Base-by-base conservation (phyloP, 2,797 vertebrate genomes). In the Pipistrellus pygmaeus region DNA sequence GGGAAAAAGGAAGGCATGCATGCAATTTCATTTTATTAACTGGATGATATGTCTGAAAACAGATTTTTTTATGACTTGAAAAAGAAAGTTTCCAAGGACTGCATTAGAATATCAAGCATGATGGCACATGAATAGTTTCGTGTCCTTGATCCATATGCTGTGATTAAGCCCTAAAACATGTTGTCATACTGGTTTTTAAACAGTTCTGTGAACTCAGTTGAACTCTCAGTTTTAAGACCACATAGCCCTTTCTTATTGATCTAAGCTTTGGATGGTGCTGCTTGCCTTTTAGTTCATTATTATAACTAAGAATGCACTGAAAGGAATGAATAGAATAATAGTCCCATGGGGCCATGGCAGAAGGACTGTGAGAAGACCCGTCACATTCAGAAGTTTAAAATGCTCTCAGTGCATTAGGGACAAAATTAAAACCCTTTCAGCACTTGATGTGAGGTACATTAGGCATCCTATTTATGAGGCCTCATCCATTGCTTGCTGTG, bases 11-110 rank as follows among this genome's bases (percentile, higher is more conserved):
- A 96, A 94, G 48, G 85, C 77, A 48, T 88, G 85, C 82, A 71
- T 88, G 93, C 94, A 92, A 96, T 97, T 97, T 91, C 78, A 94
- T 95, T 97, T 96, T 96, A 96, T 97, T 97, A 96, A 95, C 75
- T 81, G 93, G 94, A 94, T 72, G 64, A 77, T 97, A 90, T 72
- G 66, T 90, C 90, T 75, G 93, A 96, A 96, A 95, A 96, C 89
- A 92, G 89, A 95, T 93, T 94, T 95, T 95, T 80, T 89, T 93
- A 90, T 55, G 94, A 86, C 93, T 96, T 60, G 30, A 38, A 60
- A 88, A 95, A 94, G 95, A 95, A 97, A 95, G 87, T 95, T 97
- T 88, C 75, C 30, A 68, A 66, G 53, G 75, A 92, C 48, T 90
- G 30, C 72, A 77, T 83, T 94, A 90, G 46, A 94, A 95, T 95